These are phyloP conservation scores for Moxostoma hubbsi DNA, from an alignment of 2,797 vertebrate genomes.

Conservation along the genomic window DNA sequence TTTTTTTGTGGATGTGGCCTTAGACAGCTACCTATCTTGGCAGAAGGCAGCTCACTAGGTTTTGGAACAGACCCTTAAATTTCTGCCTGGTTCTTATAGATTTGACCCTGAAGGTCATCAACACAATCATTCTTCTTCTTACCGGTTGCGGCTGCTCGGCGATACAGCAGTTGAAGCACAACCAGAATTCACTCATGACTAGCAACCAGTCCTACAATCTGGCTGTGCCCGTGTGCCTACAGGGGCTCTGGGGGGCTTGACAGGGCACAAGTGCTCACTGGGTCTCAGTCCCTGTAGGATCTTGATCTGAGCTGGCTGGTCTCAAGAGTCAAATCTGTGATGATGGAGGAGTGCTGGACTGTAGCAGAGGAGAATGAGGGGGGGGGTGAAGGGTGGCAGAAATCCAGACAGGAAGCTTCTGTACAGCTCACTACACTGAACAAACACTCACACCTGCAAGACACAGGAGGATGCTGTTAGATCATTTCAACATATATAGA, in stretches of 20 bases:
- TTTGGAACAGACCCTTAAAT: conserved; percentile 1
- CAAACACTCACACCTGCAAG: conserved; percentile 51
- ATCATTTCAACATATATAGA: conserved; percentile 11
- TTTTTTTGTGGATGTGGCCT: no score
- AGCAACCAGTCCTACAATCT: conserved; percentile 69
- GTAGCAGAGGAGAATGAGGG: conserved; percentile 3
- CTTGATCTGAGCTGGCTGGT: no score
- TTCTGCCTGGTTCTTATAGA: conserved; percentile 38
- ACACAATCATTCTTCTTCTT: conserved; percentile 68
- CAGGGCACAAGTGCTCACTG: conserved; percentile 14
- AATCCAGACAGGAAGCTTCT: conserved; percentile 30
- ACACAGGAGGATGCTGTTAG: conserved; percentile 36
- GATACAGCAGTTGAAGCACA: conserved; percentile 94
- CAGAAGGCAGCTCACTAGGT: no score
- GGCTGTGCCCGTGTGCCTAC: conserved; percentile 52
- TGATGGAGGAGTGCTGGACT: background rate
- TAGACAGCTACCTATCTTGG: no score
- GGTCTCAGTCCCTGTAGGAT: no score
- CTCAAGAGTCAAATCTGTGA: background rate
- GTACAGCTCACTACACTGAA: conserved; percentile 22
- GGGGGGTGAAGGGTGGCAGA: conserved; percentile 5
- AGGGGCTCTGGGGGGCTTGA: conserved; percentile 44
- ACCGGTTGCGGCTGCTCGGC: conserved; percentile 88
- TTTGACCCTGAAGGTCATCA: conserved; percentile 14
- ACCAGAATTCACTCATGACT: conserved; percentile 89